A percentile compares a stretch with the other conserved stretches of the same genome.
Evolutionary conservation across 2,888 invertebrate species (phyloP).

Genomic region (Hypselothyrea guttata): DNA sequence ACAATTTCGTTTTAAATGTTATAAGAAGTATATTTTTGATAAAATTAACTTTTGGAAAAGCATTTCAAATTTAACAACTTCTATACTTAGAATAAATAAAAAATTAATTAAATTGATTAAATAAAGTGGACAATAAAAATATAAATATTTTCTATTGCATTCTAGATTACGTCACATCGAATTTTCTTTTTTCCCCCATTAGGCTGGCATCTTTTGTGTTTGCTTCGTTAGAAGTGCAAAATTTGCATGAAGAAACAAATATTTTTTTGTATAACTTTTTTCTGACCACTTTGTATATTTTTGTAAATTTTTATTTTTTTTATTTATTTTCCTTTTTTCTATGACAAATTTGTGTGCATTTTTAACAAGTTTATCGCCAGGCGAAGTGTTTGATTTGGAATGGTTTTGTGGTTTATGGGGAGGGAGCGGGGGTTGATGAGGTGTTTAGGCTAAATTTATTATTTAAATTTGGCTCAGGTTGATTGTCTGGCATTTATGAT

Average conservation of each 20-base stretch:
- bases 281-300: no score
- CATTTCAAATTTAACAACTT: no score
- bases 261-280: slow-evolving; percentile 40
- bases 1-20: no score
- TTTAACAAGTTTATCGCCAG: slow-evolving; percentile 54
- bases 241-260: slow-evolving; percentile 68
- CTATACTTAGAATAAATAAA: no score
- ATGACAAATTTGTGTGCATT: slow-evolving; percentile 45
- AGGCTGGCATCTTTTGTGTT: slow-evolving; percentile 28
- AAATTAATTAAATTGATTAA: no score
- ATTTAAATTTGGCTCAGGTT: slow-evolving; percentile 62
- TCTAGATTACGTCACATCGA: slow-evolving; percentile 15
- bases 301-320: slow-evolving; percentile 21
- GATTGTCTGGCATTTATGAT: slow-evolving; percentile 65
- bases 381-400: slow-evolving; percentile 55
- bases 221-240: slow-evolving; percentile 63
- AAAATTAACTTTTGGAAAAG: no score
- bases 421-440: not conserved
- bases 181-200: not conserved
- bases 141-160: not conserved
- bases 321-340: slow-evolving; percentile 19
- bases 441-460: slow-evolving; percentile 58
- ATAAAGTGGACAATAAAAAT: no score
- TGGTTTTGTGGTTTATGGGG: slow-evolving; percentile 9
- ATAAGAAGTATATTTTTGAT: no score